Percentiles rank a stretch among this genome's conserved stretches.
These are phyloP conservation scores for Pecten maximus DNA, from an alignment of 2,888 invertebrate genomes.

Conservation along the genomic window DNA sequence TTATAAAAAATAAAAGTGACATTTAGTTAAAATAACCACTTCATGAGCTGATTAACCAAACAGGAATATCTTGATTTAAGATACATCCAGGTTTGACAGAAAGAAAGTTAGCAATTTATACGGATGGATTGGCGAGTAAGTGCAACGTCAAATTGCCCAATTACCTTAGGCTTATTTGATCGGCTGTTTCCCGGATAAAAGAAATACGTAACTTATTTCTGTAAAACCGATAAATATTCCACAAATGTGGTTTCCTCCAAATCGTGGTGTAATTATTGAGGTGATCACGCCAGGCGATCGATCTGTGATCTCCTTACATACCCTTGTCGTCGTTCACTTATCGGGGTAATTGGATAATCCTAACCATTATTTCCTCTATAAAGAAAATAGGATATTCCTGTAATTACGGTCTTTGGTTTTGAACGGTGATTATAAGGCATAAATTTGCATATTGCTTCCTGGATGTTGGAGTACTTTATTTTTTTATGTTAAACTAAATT, in stretches of 20 bases:
- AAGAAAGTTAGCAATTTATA: background rate
- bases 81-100: too few species aligned
- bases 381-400: background rate
- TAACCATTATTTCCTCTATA: background rate
- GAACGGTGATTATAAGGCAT: background rate
- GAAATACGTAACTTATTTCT: background rate
- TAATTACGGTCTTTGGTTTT: background rate
- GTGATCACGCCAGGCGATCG: background rate
- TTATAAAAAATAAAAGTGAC: too few species aligned
- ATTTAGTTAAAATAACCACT: too few species aligned
- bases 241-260: background rate
- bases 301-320: slow-evolving; percentile 5
- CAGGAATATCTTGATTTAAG: too few species aligned
- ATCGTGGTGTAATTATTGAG: background rate
- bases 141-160: background rate
- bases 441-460: background rate
- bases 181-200: background rate
- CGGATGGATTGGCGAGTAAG: background rate
- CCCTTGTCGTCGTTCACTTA: background rate
- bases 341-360: background rate
- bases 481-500: background rate
- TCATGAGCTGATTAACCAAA: too few species aligned
- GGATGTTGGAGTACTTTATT: background rate
- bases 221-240: slow-evolving; percentile 13
- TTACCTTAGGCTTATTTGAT: background rate